Evolutionary conservation across 1,140 invertebrate genomes (phyloP), one percentile per base, ranked within the genome.

Genomic region (Heliconius melpomene): DNA sequence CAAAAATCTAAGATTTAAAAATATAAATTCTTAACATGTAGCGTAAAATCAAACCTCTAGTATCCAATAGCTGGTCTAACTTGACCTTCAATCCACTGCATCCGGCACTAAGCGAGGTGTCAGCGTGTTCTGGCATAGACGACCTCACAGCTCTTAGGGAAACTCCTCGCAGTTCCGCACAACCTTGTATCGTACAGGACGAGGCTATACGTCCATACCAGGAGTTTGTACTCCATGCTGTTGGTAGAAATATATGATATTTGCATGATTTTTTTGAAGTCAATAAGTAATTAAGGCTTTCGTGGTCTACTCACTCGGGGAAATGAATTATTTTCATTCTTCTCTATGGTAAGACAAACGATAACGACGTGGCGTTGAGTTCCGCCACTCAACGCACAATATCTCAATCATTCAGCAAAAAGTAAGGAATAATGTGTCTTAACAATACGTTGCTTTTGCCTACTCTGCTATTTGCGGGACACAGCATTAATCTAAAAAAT

Each of bases 51-150:
- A 26, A 88, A 94, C 96, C 95, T 78, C 95, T 94, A n/a, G 92
- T 94, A 79, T 96, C 96, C 40, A 95, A 86, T 26, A 95, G 92
- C 86, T 96, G 96, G 81, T 96, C 96, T 20, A 96, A 85, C 81
- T 96, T 95, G 75, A 96, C 92, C 84, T 96, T 95, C 23, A 96
- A 90, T 52, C 96, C 96, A 82, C 94, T 95, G 78, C 96, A 96
- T 77, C 96, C 96, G 80, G 95, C 90, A 29, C 95, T 95, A 18
- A 92, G 85, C 13, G 96, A 95, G 79, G 90, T 88, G 57, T 90
- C 87, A n/a, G 9, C 57, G 66, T 60, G 75, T 29, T 66, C 74
- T 36, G 36, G 78, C 73, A 93, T 89, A 16, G 93, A 52, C 29
- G 86, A 66, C n/a, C 52, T 73, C 9, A 84, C 75, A 23, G 87